phyloP scores from a whole-genome alignment of 2,113 vertebrate genomes.

The Potamarius usumacintae region DNA sequence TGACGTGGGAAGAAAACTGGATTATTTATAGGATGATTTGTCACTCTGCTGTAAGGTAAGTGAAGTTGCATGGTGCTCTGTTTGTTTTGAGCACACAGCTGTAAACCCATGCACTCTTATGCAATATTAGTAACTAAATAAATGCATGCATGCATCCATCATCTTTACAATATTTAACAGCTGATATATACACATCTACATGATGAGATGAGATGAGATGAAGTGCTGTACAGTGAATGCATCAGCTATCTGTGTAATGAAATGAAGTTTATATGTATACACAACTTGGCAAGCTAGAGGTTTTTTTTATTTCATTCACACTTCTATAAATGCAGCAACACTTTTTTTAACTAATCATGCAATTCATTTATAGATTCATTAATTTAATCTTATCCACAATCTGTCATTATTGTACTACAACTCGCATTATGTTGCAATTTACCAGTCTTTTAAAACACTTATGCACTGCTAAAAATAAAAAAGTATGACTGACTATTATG shows the following conservation, averaged over 20 bases:
- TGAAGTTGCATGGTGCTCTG: conserved; percentile 52
- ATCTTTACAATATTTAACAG: background rate
- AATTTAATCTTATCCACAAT: background rate
- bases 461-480: background rate
- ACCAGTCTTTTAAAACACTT: background rate
- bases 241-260: no score
- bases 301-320: no score
- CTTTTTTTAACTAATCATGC: background rate
- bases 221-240: no score
- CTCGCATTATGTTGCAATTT: background rate
- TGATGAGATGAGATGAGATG: no score
- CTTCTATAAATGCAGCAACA: no score
- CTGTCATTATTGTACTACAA: background rate
- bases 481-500: background rate
- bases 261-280: no score
- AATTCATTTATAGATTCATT: background rate
- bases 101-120: background rate
- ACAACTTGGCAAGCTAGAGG: no score
- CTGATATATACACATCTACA: no score
- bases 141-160: background rate
- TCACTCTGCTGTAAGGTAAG: conserved; percentile 68
- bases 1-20: conserved; percentile 47
- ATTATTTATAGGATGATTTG: conserved; percentile 22
- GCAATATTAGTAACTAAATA: background rate
- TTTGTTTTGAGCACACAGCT: background rate